Conservation (phyloP, 2,888 invertebrate genomes). For the Ormyrus rosae region DNA sequence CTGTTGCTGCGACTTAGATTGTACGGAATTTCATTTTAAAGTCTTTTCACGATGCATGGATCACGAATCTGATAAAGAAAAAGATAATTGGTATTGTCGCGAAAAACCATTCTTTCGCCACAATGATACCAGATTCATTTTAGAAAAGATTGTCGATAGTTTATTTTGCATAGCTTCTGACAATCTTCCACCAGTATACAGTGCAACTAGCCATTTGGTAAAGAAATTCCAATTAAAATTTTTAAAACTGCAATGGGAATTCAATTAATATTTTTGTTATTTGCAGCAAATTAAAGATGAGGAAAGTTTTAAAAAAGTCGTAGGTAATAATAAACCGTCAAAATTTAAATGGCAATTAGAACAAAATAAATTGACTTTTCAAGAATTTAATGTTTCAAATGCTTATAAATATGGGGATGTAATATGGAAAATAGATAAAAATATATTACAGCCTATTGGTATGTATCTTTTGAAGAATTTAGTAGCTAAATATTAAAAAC, state of each 20-base stretch:
- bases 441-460: slow-evolving; percentile 66
- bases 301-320: slow-evolving; percentile 60
- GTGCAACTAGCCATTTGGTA: slow-evolving; percentile 62
- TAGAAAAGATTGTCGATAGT: slow-evolving; percentile 74
- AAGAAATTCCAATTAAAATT: slow-evolving; percentile 1
- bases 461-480: slow-evolving; percentile 38
- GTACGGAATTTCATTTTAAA: slow-evolving; percentile 79
- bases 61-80: slow-evolving; percentile 66
- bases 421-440: slow-evolving; percentile 64
- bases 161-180: slow-evolving; percentile 80
- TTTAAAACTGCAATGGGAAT: slow-evolving; percentile 39
- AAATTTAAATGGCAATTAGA: slow-evolving; percentile 64
- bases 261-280: slow-evolving; percentile 39
- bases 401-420: slow-evolving; percentile 65
- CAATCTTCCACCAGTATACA: slow-evolving; percentile 77
- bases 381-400: slow-evolving; percentile 61
- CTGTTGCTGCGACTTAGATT: slow-evolving; percentile 90
- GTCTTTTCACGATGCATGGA: slow-evolving; percentile 81
- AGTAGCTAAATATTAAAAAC: neutral
- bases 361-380: slow-evolving; percentile 45
- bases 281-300: slow-evolving; percentile 63
- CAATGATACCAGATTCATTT: slow-evolving; percentile 77
- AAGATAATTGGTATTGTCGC: slow-evolving; percentile 77
- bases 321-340: slow-evolving; percentile 58
- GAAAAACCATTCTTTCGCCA: slow-evolving; percentile 77